Conservation (phyloP, 2,888 invertebrate species). For the Sinelater perroti region DNA sequence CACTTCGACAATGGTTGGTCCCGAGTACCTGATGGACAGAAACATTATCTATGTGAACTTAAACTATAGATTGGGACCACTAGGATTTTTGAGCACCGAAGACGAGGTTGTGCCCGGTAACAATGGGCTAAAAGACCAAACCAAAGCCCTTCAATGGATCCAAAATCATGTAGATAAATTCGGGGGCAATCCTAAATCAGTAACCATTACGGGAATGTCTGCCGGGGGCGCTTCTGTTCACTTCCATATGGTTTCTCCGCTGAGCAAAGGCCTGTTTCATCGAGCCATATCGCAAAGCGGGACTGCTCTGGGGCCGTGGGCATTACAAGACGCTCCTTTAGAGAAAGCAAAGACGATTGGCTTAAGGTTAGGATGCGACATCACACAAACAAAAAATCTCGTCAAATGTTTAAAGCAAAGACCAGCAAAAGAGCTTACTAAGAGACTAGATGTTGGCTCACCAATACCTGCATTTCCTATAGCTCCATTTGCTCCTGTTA, state of each 20-base stretch:
- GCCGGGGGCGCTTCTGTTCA: slow-evolving; percentile 77
- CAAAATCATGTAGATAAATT: slow-evolving; percentile 59
- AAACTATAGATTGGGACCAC: slow-evolving; percentile 16
- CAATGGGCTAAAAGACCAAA: slow-evolving; percentile 68
- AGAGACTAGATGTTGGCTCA: background rate
- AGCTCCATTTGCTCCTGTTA: background rate
- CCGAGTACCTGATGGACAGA: slow-evolving; percentile 25
- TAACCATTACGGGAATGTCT: slow-evolving; percentile 72
- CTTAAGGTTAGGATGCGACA: background rate
- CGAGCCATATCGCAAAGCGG: slow-evolving; percentile 74
- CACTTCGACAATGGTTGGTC: background rate
- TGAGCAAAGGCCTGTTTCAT: slow-evolving; percentile 62
- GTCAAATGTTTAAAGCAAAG: background rate
- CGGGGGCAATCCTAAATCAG: slow-evolving; percentile 71
- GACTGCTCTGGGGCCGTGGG: slow-evolving; percentile 66
- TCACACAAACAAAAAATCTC: background rate
- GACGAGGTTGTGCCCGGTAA: slow-evolving; percentile 11
- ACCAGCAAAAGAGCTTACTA: background rate
- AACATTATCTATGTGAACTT: slow-evolving; percentile 11
- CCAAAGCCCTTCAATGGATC: slow-evolving; percentile 72
- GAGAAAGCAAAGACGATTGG: slow-evolving; percentile 66
- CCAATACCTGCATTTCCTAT: background rate
- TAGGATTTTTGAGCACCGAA: slow-evolving; percentile 17
- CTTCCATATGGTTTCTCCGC: slow-evolving; percentile 71
- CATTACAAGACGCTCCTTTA: slow-evolving; percentile 63